Evolutionary conservation across 2,888 invertebrate species (phyloP), one percentile per base, ranked within the genome.

Genomic region (Diarsia dahlii): DNA sequence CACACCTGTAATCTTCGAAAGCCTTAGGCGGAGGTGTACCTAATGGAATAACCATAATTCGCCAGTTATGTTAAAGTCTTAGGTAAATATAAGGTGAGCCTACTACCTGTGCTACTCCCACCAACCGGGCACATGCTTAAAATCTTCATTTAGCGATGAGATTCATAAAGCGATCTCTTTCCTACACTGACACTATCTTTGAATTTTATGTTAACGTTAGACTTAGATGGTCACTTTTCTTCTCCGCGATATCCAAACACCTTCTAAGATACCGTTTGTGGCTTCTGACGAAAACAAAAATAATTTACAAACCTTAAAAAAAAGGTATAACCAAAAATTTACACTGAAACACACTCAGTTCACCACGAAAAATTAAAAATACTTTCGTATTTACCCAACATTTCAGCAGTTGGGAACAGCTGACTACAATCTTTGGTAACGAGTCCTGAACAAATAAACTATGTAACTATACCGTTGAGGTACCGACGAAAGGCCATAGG

Each of bases 361-460:
- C 20, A 13, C 0, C 15, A 56, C 23, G 62, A 71, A 71, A 73
- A 73, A 72, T 23, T 70, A 52, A 54, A 67, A 52, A 56, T 18
- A 23, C 39, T 66, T 67, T 66, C 54, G 13, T 71, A 63, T 69
- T 69, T 71, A 70, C 81, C 5, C 28, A 28, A 48, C 39, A 60
- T 58, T 75, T 56, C 10, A 52, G 56, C 45, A 46, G 2, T 56
- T 34, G 6, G 3, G 65, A 83, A 73, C 20, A 71, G 80, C 85
- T 81, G 81, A 82, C 78, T 74, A 39, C 58, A n/a, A 10, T 48
- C 28, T 70, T 84, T 64, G 64, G 71, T 89, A 90, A 89, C 87
- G 84, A 89, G 87, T 84, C 89, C 84, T 85, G 88, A 87, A 88
- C 88, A 91, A 91, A 90, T 85, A 91, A 76, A 76, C 76, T 85